Evolutionary conservation across 2,888 invertebrate genomes (phyloP).

Genomic region (Eustalomyia histrio): DNA sequence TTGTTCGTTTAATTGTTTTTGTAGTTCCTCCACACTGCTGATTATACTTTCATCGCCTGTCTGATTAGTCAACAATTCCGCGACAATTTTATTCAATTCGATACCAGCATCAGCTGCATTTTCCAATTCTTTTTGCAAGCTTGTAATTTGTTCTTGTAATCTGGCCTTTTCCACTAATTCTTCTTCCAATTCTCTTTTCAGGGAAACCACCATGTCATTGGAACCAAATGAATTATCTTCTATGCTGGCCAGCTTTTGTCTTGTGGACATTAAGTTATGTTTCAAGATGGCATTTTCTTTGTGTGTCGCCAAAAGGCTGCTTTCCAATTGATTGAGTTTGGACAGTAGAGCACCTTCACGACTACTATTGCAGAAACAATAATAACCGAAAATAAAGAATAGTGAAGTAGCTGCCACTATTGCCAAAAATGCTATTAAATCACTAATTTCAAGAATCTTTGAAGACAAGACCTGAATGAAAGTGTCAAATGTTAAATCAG

Average conservation of each 20-base stretch:
- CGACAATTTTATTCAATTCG: slow-evolving; percentile 85
- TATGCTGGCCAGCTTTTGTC: slow-evolving; percentile 83
- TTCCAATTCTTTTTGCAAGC: slow-evolving; percentile 87
- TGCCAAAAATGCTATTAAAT: slow-evolving; percentile 82
- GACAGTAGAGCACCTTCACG: slow-evolving; percentile 86
- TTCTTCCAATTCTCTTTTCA: slow-evolving; percentile 84
- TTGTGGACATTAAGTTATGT: slow-evolving; percentile 83
- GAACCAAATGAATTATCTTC: slow-evolving; percentile 87
- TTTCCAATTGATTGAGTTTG: slow-evolving; percentile 84
- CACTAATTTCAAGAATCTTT: slow-evolving; percentile 77
- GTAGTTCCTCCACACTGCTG: slow-evolving; percentile 84
- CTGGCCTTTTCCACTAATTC: slow-evolving; percentile 79
- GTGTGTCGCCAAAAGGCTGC: slow-evolving; percentile 82
- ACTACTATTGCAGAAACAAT: slow-evolving; percentile 87
- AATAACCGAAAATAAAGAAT: slow-evolving; percentile 87
- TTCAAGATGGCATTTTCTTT: slow-evolving; percentile 85
- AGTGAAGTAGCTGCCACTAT: slow-evolving; percentile 87
- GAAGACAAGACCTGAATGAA: slow-evolving; percentile 71
- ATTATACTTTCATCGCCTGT: slow-evolving; percentile 84
- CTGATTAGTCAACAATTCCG: slow-evolving; percentile 85
- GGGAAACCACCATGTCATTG: slow-evolving; percentile 85
- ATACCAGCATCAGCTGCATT: slow-evolving; percentile 89
- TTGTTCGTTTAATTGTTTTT: slow-evolving; percentile 84
- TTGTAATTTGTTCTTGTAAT: slow-evolving; percentile 85
- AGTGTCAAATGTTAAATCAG: slow-evolving; percentile 68